Evolutionary conservation across 2,888 invertebrate genomes (phyloP).

Genomic region (Lepetodrilus schrolli): DNA sequence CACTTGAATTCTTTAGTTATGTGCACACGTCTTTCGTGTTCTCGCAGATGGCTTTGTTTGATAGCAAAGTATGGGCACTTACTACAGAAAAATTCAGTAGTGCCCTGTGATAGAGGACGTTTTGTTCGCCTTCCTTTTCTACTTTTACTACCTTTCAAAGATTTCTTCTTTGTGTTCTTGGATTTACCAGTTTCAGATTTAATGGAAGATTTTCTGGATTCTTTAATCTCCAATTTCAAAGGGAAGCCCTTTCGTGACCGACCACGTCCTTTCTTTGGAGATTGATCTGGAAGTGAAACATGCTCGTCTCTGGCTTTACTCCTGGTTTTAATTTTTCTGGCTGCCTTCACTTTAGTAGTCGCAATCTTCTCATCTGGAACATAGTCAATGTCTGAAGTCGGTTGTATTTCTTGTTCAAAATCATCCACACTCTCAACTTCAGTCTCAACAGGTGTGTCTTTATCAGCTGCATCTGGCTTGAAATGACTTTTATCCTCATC

Average conservation of each 20-base stretch:
- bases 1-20: constrained; percentile 51
- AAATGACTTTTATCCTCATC: constrained; percentile 16
- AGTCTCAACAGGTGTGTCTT: neutral
- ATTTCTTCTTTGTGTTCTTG: neutral
- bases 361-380: neutral
- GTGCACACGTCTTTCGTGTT: constrained; percentile 57
- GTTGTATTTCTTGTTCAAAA: neutral
- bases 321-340: neutral
- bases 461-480: neutral
- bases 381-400: neutral
- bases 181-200: neutral
- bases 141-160: constrained; percentile 21
- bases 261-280: neutral
- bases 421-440: constrained; percentile 11
- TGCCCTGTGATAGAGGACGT: neutral
- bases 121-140: constrained; percentile 34
- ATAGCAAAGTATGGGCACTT: constrained; percentile 52
- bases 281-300: neutral
- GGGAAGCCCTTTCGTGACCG: neutral
- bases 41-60: constrained; percentile 46
- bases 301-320: constrained; percentile 9
- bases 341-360: neutral
- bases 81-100: constrained; percentile 39
- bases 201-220: neutral
- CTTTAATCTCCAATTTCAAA: neutral